These are phyloP conservation scores for Rhombomys opimus DNA, from an alignment of 2,113 vertebrate genomes.

Conservation along the genomic window DNA sequence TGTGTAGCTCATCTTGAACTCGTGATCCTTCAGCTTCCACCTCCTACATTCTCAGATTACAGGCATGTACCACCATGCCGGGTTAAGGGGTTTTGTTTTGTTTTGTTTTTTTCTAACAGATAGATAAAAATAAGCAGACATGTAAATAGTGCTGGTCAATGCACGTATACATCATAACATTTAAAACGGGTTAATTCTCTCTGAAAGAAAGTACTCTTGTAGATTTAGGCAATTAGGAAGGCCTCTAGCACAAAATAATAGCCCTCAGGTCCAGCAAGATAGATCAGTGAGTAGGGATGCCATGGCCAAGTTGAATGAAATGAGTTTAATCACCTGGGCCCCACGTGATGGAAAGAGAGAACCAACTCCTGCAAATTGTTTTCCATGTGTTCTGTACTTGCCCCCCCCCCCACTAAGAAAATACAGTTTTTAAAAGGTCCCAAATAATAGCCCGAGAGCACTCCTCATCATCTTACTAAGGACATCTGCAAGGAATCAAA, in stretches of 20 bases:
- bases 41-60: neutral
- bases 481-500: neutral
- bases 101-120: neutral
- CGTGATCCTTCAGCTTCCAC: neutral
- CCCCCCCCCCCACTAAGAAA: no score
- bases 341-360: neutral
- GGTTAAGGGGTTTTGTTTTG: neutral
- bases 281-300: neutral
- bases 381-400: neutral
- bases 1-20: neutral
- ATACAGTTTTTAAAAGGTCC: no score
- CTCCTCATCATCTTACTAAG: neutral
- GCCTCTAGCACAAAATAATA: neutral
- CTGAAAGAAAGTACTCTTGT: neutral
- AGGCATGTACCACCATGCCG: no score
- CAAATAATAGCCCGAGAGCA: neutral
- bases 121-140: neutral
- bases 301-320: neutral
- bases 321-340: neutral
- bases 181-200: neutral
- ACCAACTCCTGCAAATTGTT: neutral
- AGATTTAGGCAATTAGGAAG: neutral
- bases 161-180: neutral
- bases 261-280: neutral
- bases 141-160: neutral